Evolutionary conservation across 2,797 vertebrate genomes (phyloP).

Genomic region (Jordanella pulchra): DNA sequence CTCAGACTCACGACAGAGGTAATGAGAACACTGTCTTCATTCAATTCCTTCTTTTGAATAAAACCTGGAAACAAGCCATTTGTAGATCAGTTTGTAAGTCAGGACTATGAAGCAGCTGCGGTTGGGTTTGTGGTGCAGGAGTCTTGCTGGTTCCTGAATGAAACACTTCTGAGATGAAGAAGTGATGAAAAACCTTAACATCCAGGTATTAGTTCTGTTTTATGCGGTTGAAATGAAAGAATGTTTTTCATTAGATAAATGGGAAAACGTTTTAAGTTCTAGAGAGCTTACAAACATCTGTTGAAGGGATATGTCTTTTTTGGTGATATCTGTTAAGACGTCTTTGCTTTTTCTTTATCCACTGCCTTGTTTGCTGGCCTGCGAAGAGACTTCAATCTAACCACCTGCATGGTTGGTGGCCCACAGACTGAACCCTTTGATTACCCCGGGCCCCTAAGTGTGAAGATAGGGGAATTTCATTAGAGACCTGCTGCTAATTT

Average conservation of each 20-base stretch:
- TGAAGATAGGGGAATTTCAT: conserved; percentile 56
- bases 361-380: conserved; percentile 15
- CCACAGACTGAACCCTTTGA: conserved; percentile 28
- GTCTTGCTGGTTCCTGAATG: conserved; percentile 8
- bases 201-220: conserved; percentile 1
- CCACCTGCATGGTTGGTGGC: conserved; percentile 34
- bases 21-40: conserved; percentile 12
- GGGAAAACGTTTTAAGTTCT: neutral
- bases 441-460: conserved; percentile 38
- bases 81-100: neutral
- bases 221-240: neutral
- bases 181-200: conserved; percentile 1
- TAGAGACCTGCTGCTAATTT: conserved; percentile 64
- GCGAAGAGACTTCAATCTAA: conserved; percentile 35
- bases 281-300: neutral
- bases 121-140: conserved; percentile 25
- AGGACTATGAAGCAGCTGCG: neutral
- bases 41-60: neutral
- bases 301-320: neutral
- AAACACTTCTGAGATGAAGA: neutral
- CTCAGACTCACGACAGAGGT: conserved; percentile 43
- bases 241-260: neutral
- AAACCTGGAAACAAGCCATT: neutral
- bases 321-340: conserved; percentile 23
- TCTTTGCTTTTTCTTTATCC: conserved; percentile 22